Evolutionary conservation across 1,140 invertebrate species (phyloP).

Genomic region (Euwallacea fornicatus): DNA sequence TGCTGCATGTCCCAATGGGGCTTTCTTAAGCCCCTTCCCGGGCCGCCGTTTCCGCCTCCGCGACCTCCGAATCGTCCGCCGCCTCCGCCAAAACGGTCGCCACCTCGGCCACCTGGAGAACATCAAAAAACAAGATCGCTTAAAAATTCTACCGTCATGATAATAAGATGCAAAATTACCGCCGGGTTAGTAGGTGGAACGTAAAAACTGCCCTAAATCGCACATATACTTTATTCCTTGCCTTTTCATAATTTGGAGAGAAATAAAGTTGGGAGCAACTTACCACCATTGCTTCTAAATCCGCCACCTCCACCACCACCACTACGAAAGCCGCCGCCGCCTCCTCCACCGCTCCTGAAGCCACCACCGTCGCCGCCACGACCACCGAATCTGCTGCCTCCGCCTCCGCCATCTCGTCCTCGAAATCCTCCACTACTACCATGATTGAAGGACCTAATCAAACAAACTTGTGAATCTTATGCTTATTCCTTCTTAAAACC

Average conservation of each 20-base stretch:
- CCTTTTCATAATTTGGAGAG: neutral
- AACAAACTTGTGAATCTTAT: neutral
- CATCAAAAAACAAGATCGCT: neutral
- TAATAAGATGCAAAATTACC: neutral
- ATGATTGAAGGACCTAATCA: slow-evolving; percentile 12
- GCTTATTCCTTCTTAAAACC: neutral
- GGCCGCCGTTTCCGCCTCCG: slow-evolving; percentile 49
- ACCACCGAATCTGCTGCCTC: slow-evolving; percentile 29
- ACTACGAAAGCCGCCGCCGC: slow-evolving; percentile 40
- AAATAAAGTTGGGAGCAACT: neutral
- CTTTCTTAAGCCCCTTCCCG: slow-evolving; percentile 54
- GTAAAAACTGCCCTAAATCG: neutral
- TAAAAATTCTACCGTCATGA: neutral
- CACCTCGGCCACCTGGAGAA: slow-evolving; percentile 19
- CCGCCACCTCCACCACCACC: slow-evolving; percentile 55
- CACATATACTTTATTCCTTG: neutral
- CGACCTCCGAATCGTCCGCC: slow-evolving; percentile 61
- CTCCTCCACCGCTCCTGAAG: slow-evolving; percentile 34
- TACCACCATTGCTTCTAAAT: slow-evolving; percentile 29
- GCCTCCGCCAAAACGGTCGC: slow-evolving; percentile 52
- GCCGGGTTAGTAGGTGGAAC: neutral
- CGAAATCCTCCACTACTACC: slow-evolving; percentile 25
- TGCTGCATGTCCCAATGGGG: slow-evolving; percentile 79
- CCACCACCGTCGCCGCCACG: slow-evolving; percentile 26
- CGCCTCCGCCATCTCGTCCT: slow-evolving; percentile 19